Base-by-base conservation (phyloP, 1,140 invertebrate genomes). In the Pteromalus puparum region DNA sequence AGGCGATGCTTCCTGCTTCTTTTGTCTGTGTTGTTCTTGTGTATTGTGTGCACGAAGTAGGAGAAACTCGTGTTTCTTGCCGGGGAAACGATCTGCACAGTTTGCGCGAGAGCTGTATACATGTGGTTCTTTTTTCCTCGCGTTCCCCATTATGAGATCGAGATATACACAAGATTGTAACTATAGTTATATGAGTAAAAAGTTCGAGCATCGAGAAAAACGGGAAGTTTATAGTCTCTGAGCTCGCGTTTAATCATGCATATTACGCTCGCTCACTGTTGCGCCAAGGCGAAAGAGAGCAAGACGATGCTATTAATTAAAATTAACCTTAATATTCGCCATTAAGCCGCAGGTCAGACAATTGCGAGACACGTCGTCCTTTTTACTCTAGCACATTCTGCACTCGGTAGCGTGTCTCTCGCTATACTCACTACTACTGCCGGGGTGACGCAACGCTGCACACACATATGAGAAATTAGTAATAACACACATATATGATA, bases 241-340 rank as follows among this genome's bases (percentile, higher is more conserved):
- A 53, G 18, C 53, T 21, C 4, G 53, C 61, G n/a, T 24, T 65
- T 42, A 67, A 79, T 79, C 18, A 24, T 42, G 53, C n/a, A 72
- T 30, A 72, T 30, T 72, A 24, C 24, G 18, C 53, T n/a, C 6
- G 5, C 18, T 53, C 13, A 12, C 48, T 53, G 0, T 53, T 53
- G 13, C 18, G 34, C 5, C 38, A 3, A 72, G 67, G 13, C 53
- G 53, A 21, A 21, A 42, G 21, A 21, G 53, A 5, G 6, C 3
- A 61, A 61, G 53, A 61, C 38, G 38, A 42, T 9, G 21, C 5
- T 48, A 46, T 72, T 72, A 81, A 81, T 81, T 81, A 81, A 81
- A 48, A 72, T 81, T 72, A 72, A 72, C 67, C 42, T 72, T 72
- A 70, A 53, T 72, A 72, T 30, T 80, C 78, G n/a, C 28, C 26